phyloP scores from a whole-genome alignment of 1,140 invertebrate species.

The Drosophila ercepeae region DNA sequence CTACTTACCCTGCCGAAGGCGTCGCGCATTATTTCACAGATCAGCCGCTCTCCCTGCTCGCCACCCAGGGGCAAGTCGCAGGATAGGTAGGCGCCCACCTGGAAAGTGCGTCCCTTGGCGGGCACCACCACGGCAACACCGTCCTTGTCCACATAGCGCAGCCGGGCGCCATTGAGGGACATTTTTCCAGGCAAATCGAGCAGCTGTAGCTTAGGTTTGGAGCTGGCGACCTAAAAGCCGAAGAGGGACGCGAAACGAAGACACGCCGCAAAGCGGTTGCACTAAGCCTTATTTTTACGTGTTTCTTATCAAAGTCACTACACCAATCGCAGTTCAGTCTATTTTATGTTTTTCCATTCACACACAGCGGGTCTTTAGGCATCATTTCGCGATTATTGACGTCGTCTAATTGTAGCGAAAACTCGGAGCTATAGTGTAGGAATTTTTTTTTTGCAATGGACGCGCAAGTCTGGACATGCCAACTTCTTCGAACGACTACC shows the following conservation, averaged over 20 bases:
- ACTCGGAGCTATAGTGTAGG: slow-evolving; percentile 51
- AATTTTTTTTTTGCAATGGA: slow-evolving; percentile 78
- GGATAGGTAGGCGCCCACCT: slow-evolving; percentile 61
- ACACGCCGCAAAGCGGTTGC: slow-evolving; percentile 12
- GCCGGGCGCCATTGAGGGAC: slow-evolving; percentile 70
- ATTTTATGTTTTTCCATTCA: not conserved
- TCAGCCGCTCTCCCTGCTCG: slow-evolving; percentile 48
- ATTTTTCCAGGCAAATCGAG: slow-evolving; percentile 48
- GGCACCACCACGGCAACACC: slow-evolving; percentile 35
- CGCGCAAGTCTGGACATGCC: slow-evolving; percentile 61
- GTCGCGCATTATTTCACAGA: slow-evolving; percentile 75
- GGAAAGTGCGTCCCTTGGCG: slow-evolving; percentile 72
- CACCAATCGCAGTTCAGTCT: not conserved
- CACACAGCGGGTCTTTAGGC: not conserved
- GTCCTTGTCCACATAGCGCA: slow-evolving; percentile 56
- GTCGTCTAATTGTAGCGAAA: slow-evolving; percentile 29
- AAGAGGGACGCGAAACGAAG: slow-evolving; percentile 24
- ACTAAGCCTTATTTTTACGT: not conserved
- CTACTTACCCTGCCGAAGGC: slow-evolving; percentile 76
- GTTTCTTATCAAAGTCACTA: not conserved
- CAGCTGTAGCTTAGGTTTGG: slow-evolving; percentile 47
- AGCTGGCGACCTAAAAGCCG: slow-evolving; percentile 24
- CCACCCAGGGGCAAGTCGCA: slow-evolving; percentile 62
- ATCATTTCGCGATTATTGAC: slow-evolving; percentile 9
- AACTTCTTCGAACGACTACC: slow-evolving; percentile 18